These are phyloP conservation scores for Phlogophora meticulosa DNA, from an alignment of 2,888 invertebrate genomes.

Conservation along the genomic window DNA sequence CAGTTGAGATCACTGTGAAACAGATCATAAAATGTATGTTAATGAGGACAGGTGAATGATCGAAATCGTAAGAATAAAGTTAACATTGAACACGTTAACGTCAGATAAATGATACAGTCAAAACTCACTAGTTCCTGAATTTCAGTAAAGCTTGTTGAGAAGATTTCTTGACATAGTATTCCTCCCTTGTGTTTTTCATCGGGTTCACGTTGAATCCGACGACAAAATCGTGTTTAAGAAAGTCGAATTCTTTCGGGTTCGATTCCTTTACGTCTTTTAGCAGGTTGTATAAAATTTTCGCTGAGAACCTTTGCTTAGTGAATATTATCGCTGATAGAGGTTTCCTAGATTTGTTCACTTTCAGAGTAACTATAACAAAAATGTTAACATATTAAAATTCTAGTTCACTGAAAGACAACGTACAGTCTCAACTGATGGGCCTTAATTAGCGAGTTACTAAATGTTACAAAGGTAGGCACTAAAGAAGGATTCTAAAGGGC, in stretches of 20 bases:
- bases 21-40: not conserved
- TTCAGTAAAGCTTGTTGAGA: conserved; percentile 89
- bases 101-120: not conserved
- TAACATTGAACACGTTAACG: not conserved
- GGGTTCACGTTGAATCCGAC: conserved; percentile 93
- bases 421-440: too few species aligned
- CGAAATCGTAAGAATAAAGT: too few species aligned
- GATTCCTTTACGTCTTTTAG: conserved; percentile 88
- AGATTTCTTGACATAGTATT: conserved; percentile 88
- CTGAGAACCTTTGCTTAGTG: conserved; percentile 93
- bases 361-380: conserved; percentile 69
- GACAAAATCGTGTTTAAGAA: conserved; percentile 93
- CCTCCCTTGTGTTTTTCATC: conserved; percentile 90
- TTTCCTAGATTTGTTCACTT: conserved; percentile 78
- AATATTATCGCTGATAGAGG: conserved; percentile 94
- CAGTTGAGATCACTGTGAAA: conserved; percentile 85
- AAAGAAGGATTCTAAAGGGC: too few species aligned
- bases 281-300: conserved; percentile 94
- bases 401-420: too few species aligned
- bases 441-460: too few species aligned
- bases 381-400: too few species aligned
- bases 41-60: not conserved
- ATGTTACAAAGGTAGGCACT: too few species aligned
- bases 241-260: conserved; percentile 87
- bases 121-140: conserved; percentile 85